Evolutionary conservation across 2,113 vertebrate species (phyloP), one percentile per base, ranked within the genome.

Genomic region (Corythoichthys haematopterus): DNA sequence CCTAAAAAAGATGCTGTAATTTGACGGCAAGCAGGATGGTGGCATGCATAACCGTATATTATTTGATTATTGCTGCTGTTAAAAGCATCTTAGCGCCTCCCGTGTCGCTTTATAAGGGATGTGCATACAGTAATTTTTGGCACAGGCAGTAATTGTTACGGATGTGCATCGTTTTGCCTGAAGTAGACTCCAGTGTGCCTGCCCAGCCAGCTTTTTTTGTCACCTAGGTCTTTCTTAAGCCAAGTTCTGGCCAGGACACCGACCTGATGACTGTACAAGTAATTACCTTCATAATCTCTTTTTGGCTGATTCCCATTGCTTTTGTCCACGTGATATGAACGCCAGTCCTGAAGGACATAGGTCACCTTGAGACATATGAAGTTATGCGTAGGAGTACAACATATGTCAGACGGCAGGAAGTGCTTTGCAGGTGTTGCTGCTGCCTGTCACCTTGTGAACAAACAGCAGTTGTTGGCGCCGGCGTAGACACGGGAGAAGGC

Each of bases 401-500:
- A 87, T 88, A 86, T 88, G 86, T 88, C 86, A 87, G 84, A 55
- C 80, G 72, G 85, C 83, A 88, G 83, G 85, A 90, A 87, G 85
- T 76, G 89, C 87, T 89, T 85, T 85, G 84, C 84, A 80, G 9
- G 60, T 92, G 92, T 78, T 46, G 60, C 55, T 70, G 87, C 88
- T 86, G 90, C 88, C 89, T 89, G 91, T 92, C 90, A 91, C 92
- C 86, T 90, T 89, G 89, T 90, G 91, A 90, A 90, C 80, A 91
- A 93, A 88, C 91, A 94, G 90, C 91, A 93, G 91, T 93, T 92
- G 92, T 88, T 90, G 77, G 81, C 85, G 80, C 81, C 59, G 84
- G 40, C 4, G 60, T 46, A 8, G 60, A 46, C 40, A 46, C 12
- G 6, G 38, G 38, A 43, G 72, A 91, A 93, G 91, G 91, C 91